Conservation (phyloP, 2,797 vertebrate species). For the Graptemys geographica region DNA sequence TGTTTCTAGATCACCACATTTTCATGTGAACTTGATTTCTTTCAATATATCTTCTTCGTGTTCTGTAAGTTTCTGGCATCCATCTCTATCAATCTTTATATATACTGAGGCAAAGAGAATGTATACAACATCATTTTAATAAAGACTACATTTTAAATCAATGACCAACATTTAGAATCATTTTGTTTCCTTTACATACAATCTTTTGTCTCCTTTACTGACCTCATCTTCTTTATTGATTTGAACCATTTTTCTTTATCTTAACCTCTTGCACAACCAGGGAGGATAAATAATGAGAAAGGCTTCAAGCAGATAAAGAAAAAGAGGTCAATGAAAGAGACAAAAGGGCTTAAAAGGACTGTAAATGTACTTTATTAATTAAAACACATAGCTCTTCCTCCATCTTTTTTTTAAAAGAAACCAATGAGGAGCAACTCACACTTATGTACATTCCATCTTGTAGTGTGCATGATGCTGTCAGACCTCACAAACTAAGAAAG, state of each 20-base stretch:
- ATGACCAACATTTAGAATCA: neutral
- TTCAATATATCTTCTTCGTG: neutral
- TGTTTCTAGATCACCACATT: accelerated
- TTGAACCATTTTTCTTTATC: neutral
- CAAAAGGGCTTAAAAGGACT: neutral
- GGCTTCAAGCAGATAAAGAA: neutral
- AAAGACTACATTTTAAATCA: neutral
- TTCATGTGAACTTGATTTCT: neutral
- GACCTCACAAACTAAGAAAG: neutral
- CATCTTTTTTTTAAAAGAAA: neutral
- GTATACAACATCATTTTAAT: neutral
- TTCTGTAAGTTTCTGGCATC: accelerated
- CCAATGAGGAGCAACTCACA: no score
- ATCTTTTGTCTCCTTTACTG: neutral
- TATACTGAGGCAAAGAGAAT: neutral
- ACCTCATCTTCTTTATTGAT: neutral
- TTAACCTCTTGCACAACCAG: neutral
- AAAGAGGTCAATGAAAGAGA: neutral
- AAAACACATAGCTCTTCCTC: neutral
- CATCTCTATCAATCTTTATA: accelerated
- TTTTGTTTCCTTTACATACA: neutral
- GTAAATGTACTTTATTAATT: neutral
- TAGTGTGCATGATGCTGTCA: neutral
- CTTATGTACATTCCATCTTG: no score
- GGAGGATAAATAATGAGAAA: neutral